Evolutionary conservation across 2,113 vertebrate species (phyloP), one percentile per base, ranked within the genome.

Genomic region (Cichladusa arquata): DNA sequence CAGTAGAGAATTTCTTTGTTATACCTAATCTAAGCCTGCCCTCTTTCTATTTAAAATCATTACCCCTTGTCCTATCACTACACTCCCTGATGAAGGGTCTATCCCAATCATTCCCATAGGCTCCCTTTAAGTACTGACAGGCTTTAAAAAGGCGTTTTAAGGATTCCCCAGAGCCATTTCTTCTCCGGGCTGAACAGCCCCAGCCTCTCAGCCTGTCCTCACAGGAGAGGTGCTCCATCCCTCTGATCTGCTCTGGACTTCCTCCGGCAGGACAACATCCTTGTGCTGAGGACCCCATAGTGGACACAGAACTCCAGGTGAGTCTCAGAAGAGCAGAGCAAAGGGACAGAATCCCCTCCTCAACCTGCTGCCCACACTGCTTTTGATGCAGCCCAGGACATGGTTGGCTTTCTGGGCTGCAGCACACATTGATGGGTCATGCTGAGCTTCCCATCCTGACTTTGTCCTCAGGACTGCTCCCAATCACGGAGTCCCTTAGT

Each of bases 301-400:
- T 8, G 31, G 57, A 57, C 31, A 22, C 17, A 80, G 18, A 34
- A 50, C 36, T 36, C 22, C 36, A n/a, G 33, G 24, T 36, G 9
- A 14, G 25, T 81, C 33, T 44, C 58, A 81, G 22, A 22, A 58
- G 51, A 65, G 67, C 14, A 11, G 48, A 71, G 25, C 17, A 64
- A 42, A 73, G 31, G 19, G 23, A 13, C 33, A 58, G 44, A 81
- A 65, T 73, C 36, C 8, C 18, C 23, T 65, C 34, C 34, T 81
- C 0, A 0, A 7, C 26, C 51, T 58, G 14, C 36, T 51, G 36
- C 33, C 36, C 14, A 33, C 14, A 2, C 6, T 33, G 44, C 26
- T 58, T 72, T 57, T 57, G 77, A 11, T 65, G 36, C 33, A 50
- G 14, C 36, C 36, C 58, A 65, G 50, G 18, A 28, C 13, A 19